Percentiles rank a stretch among this genome's conserved stretches.
Conservation (phyloP, 2,888 invertebrate species). For the Altica lythri region DNA sequence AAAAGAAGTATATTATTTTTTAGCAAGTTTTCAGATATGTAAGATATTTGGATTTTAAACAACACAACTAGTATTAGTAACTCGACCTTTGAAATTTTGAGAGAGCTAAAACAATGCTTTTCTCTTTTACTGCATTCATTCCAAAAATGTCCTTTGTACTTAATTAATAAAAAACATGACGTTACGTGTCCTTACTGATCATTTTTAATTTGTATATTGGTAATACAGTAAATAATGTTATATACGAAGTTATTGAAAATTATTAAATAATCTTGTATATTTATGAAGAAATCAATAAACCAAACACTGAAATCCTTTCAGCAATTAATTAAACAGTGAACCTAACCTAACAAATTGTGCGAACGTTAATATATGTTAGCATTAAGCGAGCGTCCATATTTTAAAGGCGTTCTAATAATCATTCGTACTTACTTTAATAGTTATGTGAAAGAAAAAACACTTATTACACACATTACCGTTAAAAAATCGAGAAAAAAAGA, state of each 20-base stretch:
- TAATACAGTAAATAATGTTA: neutral
- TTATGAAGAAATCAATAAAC: conserved; percentile 4
- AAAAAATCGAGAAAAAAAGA: conserved; percentile 4
- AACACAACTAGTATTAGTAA: no score
- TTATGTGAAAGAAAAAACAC: conserved; percentile 9
- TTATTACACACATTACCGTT: conserved; percentile 20
- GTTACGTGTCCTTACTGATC: conserved; percentile 1
- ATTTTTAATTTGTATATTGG: no score
- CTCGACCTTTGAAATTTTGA: no score
- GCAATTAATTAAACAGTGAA: conserved; percentile 15
- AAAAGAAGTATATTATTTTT: no score
- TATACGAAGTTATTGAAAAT: neutral
- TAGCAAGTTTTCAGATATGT: no score
- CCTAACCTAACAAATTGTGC: conserved; percentile 15
- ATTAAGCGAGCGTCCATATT: conserved; percentile 11
- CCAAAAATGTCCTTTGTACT: no score
- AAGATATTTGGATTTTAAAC: no score
- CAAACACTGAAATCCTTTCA: neutral
- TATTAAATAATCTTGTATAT: neutral
- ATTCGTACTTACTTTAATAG: conserved; percentile 13
- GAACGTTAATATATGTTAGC: conserved; percentile 8
- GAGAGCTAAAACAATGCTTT: no score
- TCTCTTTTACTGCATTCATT: no score
- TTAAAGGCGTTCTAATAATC: neutral
- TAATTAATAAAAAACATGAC: conserved; percentile 4